A percentile compares a stretch with the other conserved stretches of the same genome.
These are phyloP conservation scores for Patiria pectinifera DNA, from an alignment of 53 echinoderm and acorn worm species.

Conservation along the genomic window DNA sequence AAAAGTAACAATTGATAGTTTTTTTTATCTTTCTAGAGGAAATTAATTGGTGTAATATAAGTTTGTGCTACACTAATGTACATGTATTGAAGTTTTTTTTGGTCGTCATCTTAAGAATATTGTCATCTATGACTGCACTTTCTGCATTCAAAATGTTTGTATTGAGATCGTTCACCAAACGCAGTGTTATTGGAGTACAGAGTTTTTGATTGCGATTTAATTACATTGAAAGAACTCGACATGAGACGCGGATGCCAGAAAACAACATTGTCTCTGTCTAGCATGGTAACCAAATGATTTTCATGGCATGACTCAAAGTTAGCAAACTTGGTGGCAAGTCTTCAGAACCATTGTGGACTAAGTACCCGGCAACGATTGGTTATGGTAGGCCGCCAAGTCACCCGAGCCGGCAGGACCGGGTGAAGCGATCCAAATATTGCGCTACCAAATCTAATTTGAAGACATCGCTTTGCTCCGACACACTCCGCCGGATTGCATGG, in stretches of 20 bases:
- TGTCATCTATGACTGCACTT: too few relatives aligned
- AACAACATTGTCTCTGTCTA: not conserved
- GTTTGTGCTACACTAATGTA: too few relatives aligned
- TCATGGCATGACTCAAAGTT: not conserved
- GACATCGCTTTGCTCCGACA: slow-evolving; percentile 64
- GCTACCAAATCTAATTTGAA: slow-evolving; percentile 76
- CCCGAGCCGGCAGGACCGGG: slow-evolving; percentile 33
- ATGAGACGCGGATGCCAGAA: not conserved
- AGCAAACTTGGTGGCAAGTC: slow-evolving; percentile 2
- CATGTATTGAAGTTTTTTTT: too few relatives aligned
- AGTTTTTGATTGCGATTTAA: not conserved
- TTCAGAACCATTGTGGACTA: not conserved
- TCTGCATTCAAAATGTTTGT: too few relatives aligned
- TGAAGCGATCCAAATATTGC: slow-evolving; percentile 76
- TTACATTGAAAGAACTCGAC: not conserved
- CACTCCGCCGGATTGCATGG: slow-evolving; percentile 59
- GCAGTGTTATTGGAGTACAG: not conserved
- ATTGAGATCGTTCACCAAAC: too few relatives aligned
- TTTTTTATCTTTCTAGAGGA: not conserved
- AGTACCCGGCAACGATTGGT: slow-evolving; percentile 10
- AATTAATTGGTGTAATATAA: not conserved
- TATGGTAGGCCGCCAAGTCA: slow-evolving; percentile 25
- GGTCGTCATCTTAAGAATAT: too few relatives aligned
- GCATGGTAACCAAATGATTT: not conserved
- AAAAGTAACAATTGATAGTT: too few relatives aligned